Evolutionary conservation across 2,797 vertebrate genomes (phyloP), one percentile per base, ranked within the genome.

Genomic region (Gallinago nigripennis): DNA sequence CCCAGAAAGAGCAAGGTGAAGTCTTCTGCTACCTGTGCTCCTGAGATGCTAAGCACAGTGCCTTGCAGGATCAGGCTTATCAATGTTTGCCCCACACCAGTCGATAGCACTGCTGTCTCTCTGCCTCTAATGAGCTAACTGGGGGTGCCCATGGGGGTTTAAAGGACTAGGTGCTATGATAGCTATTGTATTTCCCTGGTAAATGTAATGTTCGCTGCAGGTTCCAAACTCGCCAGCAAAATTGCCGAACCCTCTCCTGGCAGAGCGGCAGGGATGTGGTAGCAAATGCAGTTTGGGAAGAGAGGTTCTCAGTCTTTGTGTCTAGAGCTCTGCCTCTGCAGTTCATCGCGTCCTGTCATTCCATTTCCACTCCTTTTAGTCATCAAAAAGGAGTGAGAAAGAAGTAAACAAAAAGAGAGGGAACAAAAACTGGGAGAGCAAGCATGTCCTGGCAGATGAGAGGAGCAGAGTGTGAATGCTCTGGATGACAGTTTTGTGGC

Each of bases 381-480:
- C 18, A 18, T 65, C 78, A 69, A 76, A 85, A 92, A 78, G 30
- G 31, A 72, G 28, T 50, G 70, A 96, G 61, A 45, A 90, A 66
- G 63, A 70, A 15, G 37, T 70, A 90, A 86, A 88, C 25, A 8
- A 63, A 81, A 87, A 64, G 53, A 82, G 70, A 51, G 35, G 18
- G 39, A 54, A 76, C 24, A 5, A 91, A 91, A 91, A 43, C 9
- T 48, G 21, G n/a, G 63, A 84, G 45, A 85, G 16, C 30, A 82
- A 82, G 63, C 31, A 37, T 4, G 0, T n/a, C 77, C 24, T 77
- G 37, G 23, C 33, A 82, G 50, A 88, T 60, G n/a, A 89, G 58
- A 79, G 31, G 35, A 86, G 18, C 11, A 18, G 35, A 2, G 33
- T 84, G 61, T 50, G 37, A 90, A 57, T 71, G 64, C 78, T 76